Percentiles rank a stretch among this genome's conserved stretches.
Evolutionary conservation across 2,888 invertebrate genomes (phyloP).

Genomic region (Melipona bicolor): DNA sequence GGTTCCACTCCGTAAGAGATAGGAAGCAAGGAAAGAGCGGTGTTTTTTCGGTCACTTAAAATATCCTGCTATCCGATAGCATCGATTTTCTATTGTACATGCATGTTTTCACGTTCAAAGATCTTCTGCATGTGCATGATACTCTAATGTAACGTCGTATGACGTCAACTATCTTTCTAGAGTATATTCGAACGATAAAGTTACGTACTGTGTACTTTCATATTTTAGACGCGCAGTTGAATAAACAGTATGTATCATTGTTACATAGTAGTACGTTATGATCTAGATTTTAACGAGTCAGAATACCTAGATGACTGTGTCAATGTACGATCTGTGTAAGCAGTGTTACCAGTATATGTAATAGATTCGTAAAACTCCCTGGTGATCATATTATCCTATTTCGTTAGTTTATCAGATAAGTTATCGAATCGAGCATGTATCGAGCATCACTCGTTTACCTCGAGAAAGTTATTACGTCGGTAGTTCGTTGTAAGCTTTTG

Average conservation of each 20-base stretch:
- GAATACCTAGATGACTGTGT: constrained; percentile 31
- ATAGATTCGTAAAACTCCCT: constrained; percentile 8
- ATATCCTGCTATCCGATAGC: constrained; percentile 19
- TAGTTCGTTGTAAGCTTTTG: constrained; percentile 27
- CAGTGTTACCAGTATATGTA: constrained; percentile 43
- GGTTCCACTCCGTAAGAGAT: background rate
- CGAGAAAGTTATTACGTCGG: constrained; percentile 44
- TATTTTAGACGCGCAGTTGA: constrained; percentile 29
- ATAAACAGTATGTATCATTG: constrained; percentile 47
- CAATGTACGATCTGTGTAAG: constrained; percentile 40
- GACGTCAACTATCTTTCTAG: constrained; percentile 6
- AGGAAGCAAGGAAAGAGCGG: background rate
- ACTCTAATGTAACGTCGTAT: constrained; percentile 43
- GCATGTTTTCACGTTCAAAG: constrained; percentile 49
- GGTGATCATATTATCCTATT: constrained; percentile 16
- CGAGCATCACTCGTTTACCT: constrained; percentile 11
- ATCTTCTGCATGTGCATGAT: constrained; percentile 66
- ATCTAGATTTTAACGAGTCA: constrained; percentile 38
- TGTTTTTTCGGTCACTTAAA: constrained; percentile 28
- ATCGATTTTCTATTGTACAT: constrained; percentile 18
- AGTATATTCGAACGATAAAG: constrained; percentile 31
- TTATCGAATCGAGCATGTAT: constrained; percentile 12
- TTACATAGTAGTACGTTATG: constrained; percentile 46
- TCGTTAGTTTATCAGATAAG: constrained; percentile 22
- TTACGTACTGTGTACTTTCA: constrained; percentile 29